phyloP scores from a whole-genome alignment of 2,888 invertebrate species.

The Noctua comes region DNA sequence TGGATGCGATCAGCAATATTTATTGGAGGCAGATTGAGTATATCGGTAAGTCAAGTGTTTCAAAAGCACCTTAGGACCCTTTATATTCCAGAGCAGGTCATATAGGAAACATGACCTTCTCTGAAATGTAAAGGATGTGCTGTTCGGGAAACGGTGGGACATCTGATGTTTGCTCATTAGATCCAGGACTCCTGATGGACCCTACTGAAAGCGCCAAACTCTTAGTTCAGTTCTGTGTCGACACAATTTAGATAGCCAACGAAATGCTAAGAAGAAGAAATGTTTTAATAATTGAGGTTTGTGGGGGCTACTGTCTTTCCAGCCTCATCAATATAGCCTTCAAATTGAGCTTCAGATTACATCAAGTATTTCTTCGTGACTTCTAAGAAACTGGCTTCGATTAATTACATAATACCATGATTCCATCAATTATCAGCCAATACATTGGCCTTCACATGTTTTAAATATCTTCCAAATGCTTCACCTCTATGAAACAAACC shows the following conservation, averaged over 20 bases:
- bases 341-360: neutral
- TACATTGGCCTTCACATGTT: neutral
- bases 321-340: neutral
- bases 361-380: neutral
- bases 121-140: neutral
- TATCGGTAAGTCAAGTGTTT: slow-evolving; percentile 80
- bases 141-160: neutral
- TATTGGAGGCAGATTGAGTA: slow-evolving; percentile 87
- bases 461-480: neutral
- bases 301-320: neutral
- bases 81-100: neutral
- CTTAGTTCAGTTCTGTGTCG: neutral
- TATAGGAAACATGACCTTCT: neutral
- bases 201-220: neutral
- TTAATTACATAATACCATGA: neutral
- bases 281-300: neutral
- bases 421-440: neutral
- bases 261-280: neutral
- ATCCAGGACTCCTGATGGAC: neutral
- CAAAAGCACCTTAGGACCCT: neutral
- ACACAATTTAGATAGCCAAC: neutral
- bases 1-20: slow-evolving; percentile 88
- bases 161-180: neutral
- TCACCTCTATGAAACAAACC: neutral
- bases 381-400: neutral